Conservation (phyloP, 2,888 invertebrate species). For the Agriopis aurantiaria region DNA sequence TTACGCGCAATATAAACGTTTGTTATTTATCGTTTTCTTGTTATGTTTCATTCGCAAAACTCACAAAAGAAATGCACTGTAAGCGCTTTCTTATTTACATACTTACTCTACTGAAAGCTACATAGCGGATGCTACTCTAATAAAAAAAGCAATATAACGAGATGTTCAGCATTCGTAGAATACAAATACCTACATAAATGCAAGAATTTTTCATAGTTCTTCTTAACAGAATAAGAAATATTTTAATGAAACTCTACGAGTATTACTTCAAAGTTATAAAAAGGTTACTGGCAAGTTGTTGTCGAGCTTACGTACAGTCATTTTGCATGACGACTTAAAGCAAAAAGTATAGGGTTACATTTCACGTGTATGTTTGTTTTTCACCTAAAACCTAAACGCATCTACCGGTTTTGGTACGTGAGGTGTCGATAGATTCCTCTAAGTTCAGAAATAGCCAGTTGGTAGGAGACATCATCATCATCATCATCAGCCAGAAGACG, state of each 20-base stretch:
- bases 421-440: too few relatives aligned
- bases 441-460: too few relatives aligned
- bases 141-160: not conserved
- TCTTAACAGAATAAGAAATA: too few relatives aligned
- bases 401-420: too few relatives aligned
- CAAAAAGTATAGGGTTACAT: too few relatives aligned
- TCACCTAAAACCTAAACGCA: too few relatives aligned
- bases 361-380: too few relatives aligned
- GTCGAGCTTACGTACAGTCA: not conserved
- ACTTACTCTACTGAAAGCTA: not conserved
- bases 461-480: too few relatives aligned
- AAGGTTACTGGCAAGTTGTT: not conserved
- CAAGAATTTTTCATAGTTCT: too few relatives aligned
- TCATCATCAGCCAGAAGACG: too few relatives aligned
- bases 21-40: slow-evolving; percentile 54
- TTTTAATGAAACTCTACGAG: not conserved
- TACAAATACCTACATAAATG: not conserved
- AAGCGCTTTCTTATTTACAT: not conserved
- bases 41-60: slow-evolving; percentile 17
- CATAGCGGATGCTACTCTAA: not conserved
- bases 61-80: slow-evolving; percentile 1
- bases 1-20: slow-evolving; percentile 59
- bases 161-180: not conserved
- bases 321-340: not conserved
- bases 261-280: not conserved